Conservation (phyloP, 1,140 invertebrate species). For the Bombus haemorrhoidalis region DNA sequence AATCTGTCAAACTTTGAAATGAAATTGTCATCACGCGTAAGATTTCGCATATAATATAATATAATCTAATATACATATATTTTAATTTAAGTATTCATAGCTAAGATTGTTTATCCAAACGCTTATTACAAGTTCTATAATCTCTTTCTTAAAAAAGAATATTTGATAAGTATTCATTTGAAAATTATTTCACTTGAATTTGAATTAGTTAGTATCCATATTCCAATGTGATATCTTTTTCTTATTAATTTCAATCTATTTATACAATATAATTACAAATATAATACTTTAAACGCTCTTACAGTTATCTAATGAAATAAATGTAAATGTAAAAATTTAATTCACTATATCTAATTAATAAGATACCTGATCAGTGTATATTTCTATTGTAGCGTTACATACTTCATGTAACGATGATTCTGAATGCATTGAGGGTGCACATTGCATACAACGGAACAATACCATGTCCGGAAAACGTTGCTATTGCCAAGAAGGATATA, state of each 20-base stretch:
- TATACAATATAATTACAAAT: too few species aligned
- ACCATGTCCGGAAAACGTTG: slow-evolving; percentile 75
- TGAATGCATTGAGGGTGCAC: slow-evolving; percentile 79
- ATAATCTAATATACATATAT: too few species aligned
- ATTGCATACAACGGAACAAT: slow-evolving; percentile 73
- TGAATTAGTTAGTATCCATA: too few species aligned
- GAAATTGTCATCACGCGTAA: background rate
- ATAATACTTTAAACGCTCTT: background rate
- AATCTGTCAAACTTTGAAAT: background rate
- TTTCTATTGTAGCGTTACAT: slow-evolving; percentile 73
- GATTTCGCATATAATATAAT: too few species aligned
- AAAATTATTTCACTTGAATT: too few species aligned
- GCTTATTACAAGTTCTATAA: too few species aligned
- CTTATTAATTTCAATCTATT: too few species aligned
- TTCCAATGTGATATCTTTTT: too few species aligned
- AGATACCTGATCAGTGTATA: background rate
- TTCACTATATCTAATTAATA: background rate
- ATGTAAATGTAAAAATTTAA: background rate
- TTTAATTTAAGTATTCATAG: too few species aligned
- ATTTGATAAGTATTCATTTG: too few species aligned
- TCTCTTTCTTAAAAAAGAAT: too few species aligned
- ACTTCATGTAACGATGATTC: slow-evolving; percentile 74
- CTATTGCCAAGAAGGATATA: slow-evolving; percentile 77
- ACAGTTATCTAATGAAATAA: background rate
- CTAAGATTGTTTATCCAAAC: too few species aligned